Evolutionary conservation across 2,888 invertebrate genomes (phyloP).

Genomic region (Diarsia rubi): DNA sequence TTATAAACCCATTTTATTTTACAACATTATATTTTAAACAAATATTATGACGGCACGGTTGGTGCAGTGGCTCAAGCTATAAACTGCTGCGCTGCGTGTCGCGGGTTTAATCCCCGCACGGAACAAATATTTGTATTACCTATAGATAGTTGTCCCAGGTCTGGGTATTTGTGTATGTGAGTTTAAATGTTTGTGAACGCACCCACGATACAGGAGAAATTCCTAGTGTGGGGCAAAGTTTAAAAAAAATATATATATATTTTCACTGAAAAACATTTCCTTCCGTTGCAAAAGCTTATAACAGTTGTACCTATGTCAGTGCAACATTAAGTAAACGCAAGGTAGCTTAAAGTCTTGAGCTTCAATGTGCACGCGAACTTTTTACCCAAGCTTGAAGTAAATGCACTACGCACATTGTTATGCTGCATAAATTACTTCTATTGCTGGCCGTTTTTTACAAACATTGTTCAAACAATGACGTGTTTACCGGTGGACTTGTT

Average conservation of each 20-base stretch:
- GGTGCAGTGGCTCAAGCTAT: too few relatives aligned
- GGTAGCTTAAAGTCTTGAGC: conserved; percentile 24
- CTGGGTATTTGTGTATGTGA: too few relatives aligned
- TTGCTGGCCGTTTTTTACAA: conserved; percentile 3
- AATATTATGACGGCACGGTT: too few relatives aligned
- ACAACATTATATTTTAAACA: neutral
- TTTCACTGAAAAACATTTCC: neutral
- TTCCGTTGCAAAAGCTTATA: conserved; percentile 18
- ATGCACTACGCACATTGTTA: conserved; percentile 39
- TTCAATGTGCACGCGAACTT: conserved; percentile 43
- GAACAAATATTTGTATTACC: too few relatives aligned
- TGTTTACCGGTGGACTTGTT: neutral
- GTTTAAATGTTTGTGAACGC: too few relatives aligned
- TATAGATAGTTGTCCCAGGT: too few relatives aligned
- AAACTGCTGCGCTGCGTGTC: too few relatives aligned
- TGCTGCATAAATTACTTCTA: conserved; percentile 35
- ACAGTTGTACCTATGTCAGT: conserved; percentile 31
- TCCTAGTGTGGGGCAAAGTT: too few relatives aligned
- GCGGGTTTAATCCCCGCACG: too few relatives aligned
- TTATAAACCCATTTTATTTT: neutral
- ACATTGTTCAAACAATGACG: conserved; percentile 29
- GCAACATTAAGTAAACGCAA: conserved; percentile 36
- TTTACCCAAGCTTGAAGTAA: conserved; percentile 33
- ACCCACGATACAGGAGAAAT: too few relatives aligned
- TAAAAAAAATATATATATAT: too few relatives aligned